A percentile compares a stretch with the other conserved stretches of the same genome.
These are phyloP conservation scores for Acyrthosiphon pisum DNA, from an alignment of 1,140 invertebrate genomes.

Conservation along the genomic window DNA sequence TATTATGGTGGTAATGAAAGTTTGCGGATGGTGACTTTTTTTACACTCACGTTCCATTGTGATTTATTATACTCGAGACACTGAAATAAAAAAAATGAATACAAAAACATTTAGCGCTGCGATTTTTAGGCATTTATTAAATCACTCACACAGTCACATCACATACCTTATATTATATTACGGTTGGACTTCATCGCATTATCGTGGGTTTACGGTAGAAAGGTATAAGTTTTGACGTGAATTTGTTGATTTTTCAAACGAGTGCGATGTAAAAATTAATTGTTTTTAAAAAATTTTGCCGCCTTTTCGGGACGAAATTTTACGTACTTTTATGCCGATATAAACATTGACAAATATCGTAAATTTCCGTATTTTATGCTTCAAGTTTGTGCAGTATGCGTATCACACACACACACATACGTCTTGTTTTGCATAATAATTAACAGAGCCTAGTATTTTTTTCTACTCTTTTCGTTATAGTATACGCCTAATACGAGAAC, in stretches of 20 bases:
- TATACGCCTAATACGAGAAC: not conserved
- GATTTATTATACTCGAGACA: not conserved
- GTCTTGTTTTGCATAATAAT: not conserved
- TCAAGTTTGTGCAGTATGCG: not conserved
- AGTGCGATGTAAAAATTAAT: not conserved
- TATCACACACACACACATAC: not conserved
- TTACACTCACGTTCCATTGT: not conserved
- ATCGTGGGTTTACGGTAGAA: not conserved
- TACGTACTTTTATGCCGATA: not conserved
- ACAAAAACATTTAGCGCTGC: not conserved
- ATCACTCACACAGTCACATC: not conserved
- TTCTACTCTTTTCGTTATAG: not conserved
- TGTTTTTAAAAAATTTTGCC: not conserved
- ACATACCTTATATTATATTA: not conserved
- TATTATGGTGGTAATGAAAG: slow-evolving; percentile 9
- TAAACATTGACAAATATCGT: not conserved
- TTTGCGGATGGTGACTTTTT: slow-evolving; percentile 22
- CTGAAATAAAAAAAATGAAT: not conserved
- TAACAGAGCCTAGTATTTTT: not conserved
- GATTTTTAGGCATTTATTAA: not conserved
- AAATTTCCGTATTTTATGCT: not conserved
- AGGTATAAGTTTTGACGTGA: not conserved
- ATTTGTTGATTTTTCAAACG: not conserved
- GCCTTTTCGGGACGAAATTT: not conserved
- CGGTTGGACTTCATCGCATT: not conserved